phyloP scores from a whole-genome alignment of 2,113 vertebrate species.

The Sebastes schlegelii region DNA sequence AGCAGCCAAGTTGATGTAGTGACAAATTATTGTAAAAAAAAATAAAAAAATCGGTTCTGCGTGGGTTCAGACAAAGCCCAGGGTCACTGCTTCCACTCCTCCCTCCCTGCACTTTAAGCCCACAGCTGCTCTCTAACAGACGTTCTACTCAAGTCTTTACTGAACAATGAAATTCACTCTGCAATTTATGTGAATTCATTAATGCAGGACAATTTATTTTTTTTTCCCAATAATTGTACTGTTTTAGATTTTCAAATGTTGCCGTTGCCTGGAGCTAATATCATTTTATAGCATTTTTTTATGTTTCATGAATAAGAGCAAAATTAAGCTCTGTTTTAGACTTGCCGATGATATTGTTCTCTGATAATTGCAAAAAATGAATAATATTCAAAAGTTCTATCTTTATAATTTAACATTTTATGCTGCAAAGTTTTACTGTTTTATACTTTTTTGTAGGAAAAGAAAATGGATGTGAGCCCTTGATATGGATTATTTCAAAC shows the following conservation, averaged over 20 bases:
- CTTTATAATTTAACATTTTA: not conserved
- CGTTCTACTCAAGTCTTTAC: not conserved
- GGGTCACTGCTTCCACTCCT: conserved; percentile 36
- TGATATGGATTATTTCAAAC: not conserved
- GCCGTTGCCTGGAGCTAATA: not conserved
- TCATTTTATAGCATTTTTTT: not conserved
- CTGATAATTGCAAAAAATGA: not conserved
- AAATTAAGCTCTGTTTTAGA: not conserved
- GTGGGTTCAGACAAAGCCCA: conserved; percentile 40
- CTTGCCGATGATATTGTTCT: not conserved
- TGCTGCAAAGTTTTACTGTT: not conserved
- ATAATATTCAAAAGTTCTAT: not conserved
- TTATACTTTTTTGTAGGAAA: not conserved
- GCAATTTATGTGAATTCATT: not conserved
- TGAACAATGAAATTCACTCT: not conserved
- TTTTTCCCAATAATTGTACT: not conserved
- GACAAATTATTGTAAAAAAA: conserved; percentile 38
- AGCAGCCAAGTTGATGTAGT: conserved; percentile 39
- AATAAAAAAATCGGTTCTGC: conserved; percentile 23
- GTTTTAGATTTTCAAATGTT: not conserved
- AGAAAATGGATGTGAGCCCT: not conserved
- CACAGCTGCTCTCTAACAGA: not conserved
- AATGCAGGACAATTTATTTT: not conserved
- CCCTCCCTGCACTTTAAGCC: not conserved
- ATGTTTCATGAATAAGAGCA: not conserved